phyloP scores from a whole-genome alignment of 2,888 invertebrate genomes.

The Platycnemis pennipes region DNA sequence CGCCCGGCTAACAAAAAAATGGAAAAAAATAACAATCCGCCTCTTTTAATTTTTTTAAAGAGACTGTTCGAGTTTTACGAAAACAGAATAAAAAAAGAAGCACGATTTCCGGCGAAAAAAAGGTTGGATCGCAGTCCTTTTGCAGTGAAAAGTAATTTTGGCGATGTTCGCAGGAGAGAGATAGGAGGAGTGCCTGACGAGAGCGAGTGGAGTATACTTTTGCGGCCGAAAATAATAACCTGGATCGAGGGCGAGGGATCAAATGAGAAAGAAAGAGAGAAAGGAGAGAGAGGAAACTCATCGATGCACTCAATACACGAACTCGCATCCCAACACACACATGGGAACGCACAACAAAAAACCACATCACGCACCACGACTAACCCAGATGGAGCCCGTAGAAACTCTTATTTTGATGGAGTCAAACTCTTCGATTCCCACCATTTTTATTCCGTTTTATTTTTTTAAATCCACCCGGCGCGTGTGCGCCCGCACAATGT shows the following conservation, averaged over 20 bases:
- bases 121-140: not conserved
- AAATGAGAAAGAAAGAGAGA: not conserved
- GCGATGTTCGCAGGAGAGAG: not conserved
- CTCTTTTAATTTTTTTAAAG: not conserved
- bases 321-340: not conserved
- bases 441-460: not conserved
- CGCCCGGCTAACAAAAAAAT: not conserved
- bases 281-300: not conserved
- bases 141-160: not conserved
- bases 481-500: no score
- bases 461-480: not conserved
- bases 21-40: not conserved
- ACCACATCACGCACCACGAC: no score
- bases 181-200: not conserved
- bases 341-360: not conserved
- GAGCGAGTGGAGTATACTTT: not conserved
- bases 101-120: not conserved
- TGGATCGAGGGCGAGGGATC: not conserved
- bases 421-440: not conserved
- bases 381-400: not conserved
- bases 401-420: slow-evolving; percentile 22
- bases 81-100: not conserved
- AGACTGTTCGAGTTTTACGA: not conserved
- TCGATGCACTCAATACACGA: not conserved
- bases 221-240: not conserved